Evolutionary conservation across 2,113 vertebrate species (phyloP).

Genomic region (Procavia capensis): DNA sequence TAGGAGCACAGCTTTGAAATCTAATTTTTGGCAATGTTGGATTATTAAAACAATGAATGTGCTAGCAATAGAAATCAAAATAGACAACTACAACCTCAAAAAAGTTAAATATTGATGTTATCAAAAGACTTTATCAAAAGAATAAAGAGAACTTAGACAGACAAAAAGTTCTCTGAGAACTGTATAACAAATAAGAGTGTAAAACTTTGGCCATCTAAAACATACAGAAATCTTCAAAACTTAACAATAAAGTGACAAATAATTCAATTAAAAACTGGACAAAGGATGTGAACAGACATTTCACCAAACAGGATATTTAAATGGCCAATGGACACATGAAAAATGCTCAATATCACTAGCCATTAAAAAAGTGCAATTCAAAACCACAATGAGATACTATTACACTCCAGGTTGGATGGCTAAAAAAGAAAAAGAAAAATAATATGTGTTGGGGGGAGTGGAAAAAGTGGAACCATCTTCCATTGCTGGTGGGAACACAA

Average conservation of each 20-base stretch:
- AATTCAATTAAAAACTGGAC: background rate
- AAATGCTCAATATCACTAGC: background rate
- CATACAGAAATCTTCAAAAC: background rate
- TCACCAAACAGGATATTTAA: background rate
- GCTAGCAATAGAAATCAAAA: too few relatives aligned
- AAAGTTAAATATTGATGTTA: too few relatives aligned
- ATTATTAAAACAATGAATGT: too few relatives aligned
- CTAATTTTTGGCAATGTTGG: too few relatives aligned
- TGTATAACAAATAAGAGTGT: background rate
- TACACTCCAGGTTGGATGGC: background rate
- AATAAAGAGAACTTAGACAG: background rate
- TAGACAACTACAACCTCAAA: too few relatives aligned
- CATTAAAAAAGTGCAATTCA: background rate
- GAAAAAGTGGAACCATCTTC: background rate
- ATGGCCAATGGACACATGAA: background rate
- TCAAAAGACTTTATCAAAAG: too few relatives aligned
- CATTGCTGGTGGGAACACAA: too few relatives aligned
- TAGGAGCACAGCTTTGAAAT: too few relatives aligned
- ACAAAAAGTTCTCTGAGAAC: background rate
- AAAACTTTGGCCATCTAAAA: too few relatives aligned
- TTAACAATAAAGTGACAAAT: background rate
- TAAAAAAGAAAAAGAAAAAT: background rate
- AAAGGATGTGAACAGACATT: background rate
- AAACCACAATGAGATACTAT: background rate
- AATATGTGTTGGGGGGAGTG: background rate